phyloP scores from a whole-genome alignment of 2,113 vertebrate genomes.

The Arvicanthis niloticus region DNA sequence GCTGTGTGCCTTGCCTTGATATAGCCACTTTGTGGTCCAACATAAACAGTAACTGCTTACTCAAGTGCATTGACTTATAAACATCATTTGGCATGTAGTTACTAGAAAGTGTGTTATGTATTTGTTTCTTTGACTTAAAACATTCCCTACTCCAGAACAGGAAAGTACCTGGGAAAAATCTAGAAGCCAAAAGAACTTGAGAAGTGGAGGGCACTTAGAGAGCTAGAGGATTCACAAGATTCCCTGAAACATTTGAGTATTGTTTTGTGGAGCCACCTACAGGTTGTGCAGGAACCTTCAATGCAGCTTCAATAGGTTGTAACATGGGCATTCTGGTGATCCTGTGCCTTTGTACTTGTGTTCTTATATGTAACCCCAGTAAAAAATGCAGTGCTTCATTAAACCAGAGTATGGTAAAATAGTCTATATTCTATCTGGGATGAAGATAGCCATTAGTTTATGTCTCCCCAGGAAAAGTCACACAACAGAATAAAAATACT shows the following conservation, averaged over 20 bases:
- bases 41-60: background rate
- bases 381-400: background rate
- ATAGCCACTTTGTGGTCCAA: background rate
- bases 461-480: too few species aligned
- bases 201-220: background rate
- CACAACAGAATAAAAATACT: background rate
- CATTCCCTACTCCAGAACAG: background rate
- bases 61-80: background rate
- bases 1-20: background rate
- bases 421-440: background rate
- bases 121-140: background rate
- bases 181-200: background rate
- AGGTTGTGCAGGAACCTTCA: background rate
- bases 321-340: background rate
- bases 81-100: background rate
- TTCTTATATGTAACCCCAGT: background rate
- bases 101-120: background rate
- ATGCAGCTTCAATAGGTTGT: background rate
- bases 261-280: background rate
- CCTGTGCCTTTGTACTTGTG: background rate
- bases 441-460: background rate
- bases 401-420: background rate
- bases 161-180: background rate
- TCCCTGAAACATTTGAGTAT: background rate
- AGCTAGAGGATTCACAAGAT: background rate